phyloP scores from a whole-genome alignment of 37 sponge, comb jelly and placozoan species.

The Mnemiopsis leidyi region DNA sequence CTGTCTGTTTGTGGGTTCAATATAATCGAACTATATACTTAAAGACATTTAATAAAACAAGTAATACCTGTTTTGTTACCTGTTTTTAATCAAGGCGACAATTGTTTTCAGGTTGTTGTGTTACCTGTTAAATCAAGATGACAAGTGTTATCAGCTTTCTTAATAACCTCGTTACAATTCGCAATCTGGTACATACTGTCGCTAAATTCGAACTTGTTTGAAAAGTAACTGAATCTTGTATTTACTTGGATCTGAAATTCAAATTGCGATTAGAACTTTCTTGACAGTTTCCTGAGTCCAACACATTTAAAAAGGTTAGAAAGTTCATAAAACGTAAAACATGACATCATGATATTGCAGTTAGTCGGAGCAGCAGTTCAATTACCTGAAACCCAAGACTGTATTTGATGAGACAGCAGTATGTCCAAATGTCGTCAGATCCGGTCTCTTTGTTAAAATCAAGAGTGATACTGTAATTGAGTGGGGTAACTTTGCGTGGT shows the following conservation, averaged over 20 bases:
- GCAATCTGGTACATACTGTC: slow-evolving; percentile 40
- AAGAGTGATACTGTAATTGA: slow-evolving; percentile 35
- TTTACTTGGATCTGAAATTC: slow-evolving; percentile 17
- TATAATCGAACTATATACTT: no score
- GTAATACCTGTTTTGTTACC: no score
- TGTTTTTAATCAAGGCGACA: no score
- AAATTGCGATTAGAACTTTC: no score
- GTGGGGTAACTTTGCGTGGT: not conserved
- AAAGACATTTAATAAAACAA: no score
- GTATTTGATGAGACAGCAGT: slow-evolving; percentile 47
- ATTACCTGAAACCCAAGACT: slow-evolving; percentile 55
- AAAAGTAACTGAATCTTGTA: slow-evolving; percentile 47
- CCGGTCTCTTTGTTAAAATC: slow-evolving; percentile 14
- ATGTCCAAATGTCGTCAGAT: slow-evolving; percentile 32
- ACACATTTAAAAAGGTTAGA: no score
- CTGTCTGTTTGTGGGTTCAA: no score
- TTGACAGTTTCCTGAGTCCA: no score
- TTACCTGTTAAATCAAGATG: slow-evolving; percentile 12
- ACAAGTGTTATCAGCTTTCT: not conserved
- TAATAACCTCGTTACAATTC: not conserved
- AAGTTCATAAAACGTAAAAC: no score
- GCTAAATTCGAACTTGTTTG: slow-evolving; percentile 19
- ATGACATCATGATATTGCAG: no score
- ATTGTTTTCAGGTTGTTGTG: no score
- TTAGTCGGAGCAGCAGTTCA: no score